Evolutionary conservation across 1,140 invertebrate genomes (phyloP), one percentile per base, ranked within the genome.

Genomic region (Steinernema feltiae): DNA sequence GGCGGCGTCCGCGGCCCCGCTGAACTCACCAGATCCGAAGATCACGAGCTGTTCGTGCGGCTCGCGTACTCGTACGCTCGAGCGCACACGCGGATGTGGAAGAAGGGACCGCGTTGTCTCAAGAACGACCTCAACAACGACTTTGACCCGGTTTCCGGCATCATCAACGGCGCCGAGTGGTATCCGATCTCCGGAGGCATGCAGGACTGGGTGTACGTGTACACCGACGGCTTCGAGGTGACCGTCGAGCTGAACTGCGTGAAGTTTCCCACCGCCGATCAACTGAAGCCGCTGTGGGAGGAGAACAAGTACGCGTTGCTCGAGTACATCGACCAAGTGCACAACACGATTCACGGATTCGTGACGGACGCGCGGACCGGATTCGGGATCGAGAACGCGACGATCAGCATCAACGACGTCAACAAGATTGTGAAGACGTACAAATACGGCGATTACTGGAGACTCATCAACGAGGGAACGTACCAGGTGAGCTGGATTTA

Each of bases 201-300:
- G 95, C 96, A 98, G 48, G 96, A 99, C 86, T 98, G 93, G 91
- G 98, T 96, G 88, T 99, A 99, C 86, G 78, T 96, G 0, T 88
- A 92, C 74, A 92, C 93, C 17, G 95, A 93, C 81, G 94, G 92
- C 83, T 93, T 97, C 88, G 95, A 98, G 87, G 88, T 98, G 0
- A 98, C 95, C 0, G 85, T 98, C 1, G 96, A 98, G 87, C 87
- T 98, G 48, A 92, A 94, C 31, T 99, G 96, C 87, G 90, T 89
- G 74, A 99, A 99, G 87, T 98, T 91, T 85, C 95, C 95, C 0
- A 86, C 87, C 30, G 90, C 90, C 0, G 87, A 87, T 1, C 90
- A 94, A 72, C 85, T 99, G 21, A 89, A 91, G 0, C 86, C 88
- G 0, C 95, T 91, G 86, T 99, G 97, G 97, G 81, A 91, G 46